Evolutionary conservation across 2,797 vertebrate genomes (phyloP).

Genomic region (Anguilla anguilla): DNA sequence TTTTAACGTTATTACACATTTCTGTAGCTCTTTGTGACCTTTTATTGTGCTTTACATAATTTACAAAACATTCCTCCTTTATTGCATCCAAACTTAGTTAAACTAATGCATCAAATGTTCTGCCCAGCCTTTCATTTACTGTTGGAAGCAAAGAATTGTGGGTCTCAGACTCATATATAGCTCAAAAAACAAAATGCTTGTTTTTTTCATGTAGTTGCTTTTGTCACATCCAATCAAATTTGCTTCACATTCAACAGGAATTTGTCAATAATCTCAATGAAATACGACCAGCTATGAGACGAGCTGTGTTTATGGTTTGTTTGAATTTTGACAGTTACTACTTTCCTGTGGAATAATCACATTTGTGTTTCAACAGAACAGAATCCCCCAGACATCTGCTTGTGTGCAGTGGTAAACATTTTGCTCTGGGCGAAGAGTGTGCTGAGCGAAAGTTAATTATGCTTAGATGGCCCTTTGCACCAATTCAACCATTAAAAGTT

Average conservation of each 20-base stretch:
- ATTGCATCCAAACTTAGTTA: too few species aligned
- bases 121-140: too few species aligned
- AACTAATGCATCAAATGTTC: too few species aligned
- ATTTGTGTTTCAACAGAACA: conserved; percentile 14
- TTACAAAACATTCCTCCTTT: too few species aligned
- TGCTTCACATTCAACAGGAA: conserved; percentile 12
- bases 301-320: not conserved
- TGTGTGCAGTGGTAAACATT: not conserved
- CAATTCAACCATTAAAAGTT: conserved; percentile 22
- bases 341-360: conserved; percentile 10
- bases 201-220: not conserved
- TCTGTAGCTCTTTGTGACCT: too few species aligned
- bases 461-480: conserved; percentile 10
- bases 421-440: conserved; percentile 8
- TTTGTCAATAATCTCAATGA: conserved; percentile 20
- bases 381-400: conserved; percentile 17
- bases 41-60: too few species aligned
- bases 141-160: too few species aligned
- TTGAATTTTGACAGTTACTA: not conserved
- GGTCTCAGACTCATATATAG: not conserved
- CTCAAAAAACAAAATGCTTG: not conserved
- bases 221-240: conserved; percentile 26
- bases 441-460: conserved; percentile 34
- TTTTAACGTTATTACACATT: too few species aligned
- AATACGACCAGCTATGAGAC: conserved; percentile 23